Evolutionary conservation across 2,113 vertebrate genomes (phyloP).

Genomic region (Pseudorasbora parva): DNA sequence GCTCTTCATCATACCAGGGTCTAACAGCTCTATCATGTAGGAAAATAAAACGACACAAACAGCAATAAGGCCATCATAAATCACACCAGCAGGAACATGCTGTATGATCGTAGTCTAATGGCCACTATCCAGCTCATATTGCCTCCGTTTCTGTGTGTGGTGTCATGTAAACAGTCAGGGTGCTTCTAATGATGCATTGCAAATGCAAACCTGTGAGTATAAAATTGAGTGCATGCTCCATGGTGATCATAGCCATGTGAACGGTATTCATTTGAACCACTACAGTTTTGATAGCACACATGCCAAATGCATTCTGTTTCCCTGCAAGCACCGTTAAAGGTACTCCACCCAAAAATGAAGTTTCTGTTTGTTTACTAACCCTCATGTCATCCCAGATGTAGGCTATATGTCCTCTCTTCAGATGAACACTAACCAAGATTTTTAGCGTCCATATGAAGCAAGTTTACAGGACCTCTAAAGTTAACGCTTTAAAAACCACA

Average conservation of each 20-base stretch:
- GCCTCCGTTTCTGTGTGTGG: background rate
- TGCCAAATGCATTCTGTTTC: background rate
- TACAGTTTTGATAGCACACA: background rate
- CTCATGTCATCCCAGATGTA: too few species aligned
- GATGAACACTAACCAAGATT: too few species aligned
- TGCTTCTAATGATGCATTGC: constrained; percentile 7
- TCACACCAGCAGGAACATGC: constrained; percentile 57
- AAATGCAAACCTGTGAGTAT: constrained; percentile 20
- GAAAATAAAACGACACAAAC: constrained; percentile 66
- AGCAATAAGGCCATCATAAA: constrained; percentile 60
- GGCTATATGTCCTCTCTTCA: too few species aligned
- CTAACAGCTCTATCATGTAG: constrained; percentile 68
- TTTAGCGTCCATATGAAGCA: too few species aligned
- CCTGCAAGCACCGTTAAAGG: background rate
- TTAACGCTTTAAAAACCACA: too few species aligned
- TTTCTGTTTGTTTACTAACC: too few species aligned
- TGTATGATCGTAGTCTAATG: constrained; percentile 59
- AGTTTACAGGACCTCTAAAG: too few species aligned
- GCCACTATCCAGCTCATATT: constrained; percentile 28
- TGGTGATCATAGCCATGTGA: constrained; percentile 8
- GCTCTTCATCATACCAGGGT: constrained; percentile 67
- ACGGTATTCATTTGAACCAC: background rate
- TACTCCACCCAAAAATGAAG: too few species aligned
- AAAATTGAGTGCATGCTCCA: constrained; percentile 6
- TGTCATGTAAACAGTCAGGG: constrained; percentile 26